A percentile compares a stretch with the other conserved stretches of the same genome.
These are phyloP conservation scores for Dasypus novemcinctus DNA, from an alignment of 2,113 vertebrate species.

Conservation along the genomic window DNA sequence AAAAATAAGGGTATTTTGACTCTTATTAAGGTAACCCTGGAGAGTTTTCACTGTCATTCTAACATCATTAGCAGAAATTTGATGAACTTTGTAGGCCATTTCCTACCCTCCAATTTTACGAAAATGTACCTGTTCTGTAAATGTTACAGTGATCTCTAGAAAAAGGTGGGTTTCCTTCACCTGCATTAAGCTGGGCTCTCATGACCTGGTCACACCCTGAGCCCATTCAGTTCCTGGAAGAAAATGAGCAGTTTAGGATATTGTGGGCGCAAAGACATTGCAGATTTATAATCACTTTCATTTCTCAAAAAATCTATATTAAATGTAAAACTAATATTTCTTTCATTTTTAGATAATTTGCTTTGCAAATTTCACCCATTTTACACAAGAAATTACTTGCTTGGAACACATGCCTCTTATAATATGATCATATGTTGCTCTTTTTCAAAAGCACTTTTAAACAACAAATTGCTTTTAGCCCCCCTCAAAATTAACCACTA, in stretches of 20 bases:
- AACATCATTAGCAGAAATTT: not conserved
- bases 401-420: not conserved
- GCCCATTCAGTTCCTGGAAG: constrained; percentile 12
- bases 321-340: constrained; percentile 1
- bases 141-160: constrained; percentile 32
- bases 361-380: constrained; percentile 43
- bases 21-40: not conserved
- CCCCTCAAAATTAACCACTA: too few species aligned
- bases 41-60: constrained; percentile 38
- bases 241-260: constrained; percentile 53
- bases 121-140: constrained; percentile 35
- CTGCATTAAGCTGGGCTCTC: constrained; percentile 57
- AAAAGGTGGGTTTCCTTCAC: constrained; percentile 32
- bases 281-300: not conserved
- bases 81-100: constrained; percentile 53
- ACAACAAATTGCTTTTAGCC: too few species aligned
- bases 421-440: not conserved
- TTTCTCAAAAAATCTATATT: constrained; percentile 31
- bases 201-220: constrained; percentile 36
- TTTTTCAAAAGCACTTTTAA: not conserved
- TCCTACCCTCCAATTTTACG: constrained; percentile 32
- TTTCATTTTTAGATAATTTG: constrained; percentile 43
- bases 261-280: not conserved
- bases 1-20: too few species aligned
- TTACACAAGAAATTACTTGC: constrained; percentile 10